phyloP scores from a whole-genome alignment of 2,888 invertebrate genomes.

The Eucera pruinosa region DNA sequence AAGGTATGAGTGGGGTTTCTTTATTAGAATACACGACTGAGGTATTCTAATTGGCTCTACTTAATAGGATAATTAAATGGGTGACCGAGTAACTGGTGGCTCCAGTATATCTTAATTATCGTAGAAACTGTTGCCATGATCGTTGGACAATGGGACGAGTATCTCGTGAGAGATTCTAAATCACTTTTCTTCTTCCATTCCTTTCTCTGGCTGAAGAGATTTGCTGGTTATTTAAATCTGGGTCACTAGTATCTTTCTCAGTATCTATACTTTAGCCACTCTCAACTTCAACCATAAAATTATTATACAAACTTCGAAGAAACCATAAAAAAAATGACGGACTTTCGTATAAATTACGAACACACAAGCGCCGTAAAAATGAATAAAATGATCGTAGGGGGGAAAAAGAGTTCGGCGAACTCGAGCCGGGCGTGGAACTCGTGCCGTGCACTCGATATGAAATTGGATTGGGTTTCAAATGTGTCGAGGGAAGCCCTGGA shows the following conservation, averaged over 20 bases:
- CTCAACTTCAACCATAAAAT: neutral
- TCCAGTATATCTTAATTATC: conserved; percentile 1
- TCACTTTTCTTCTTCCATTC: neutral
- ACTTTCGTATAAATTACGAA: neutral
- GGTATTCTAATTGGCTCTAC: conserved; percentile 6
- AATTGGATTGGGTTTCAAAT: conserved; percentile 79
- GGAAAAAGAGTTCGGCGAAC: conserved; percentile 60
- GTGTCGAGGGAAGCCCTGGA: conserved; percentile 77
- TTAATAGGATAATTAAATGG: neutral
- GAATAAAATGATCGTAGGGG: conserved; percentile 3
- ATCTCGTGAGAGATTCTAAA: conserved; percentile 4
- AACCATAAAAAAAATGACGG: neutral
- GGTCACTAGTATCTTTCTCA: neutral
- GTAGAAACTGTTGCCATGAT: neutral
- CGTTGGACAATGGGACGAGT: neutral
- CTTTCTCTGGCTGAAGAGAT: neutral
- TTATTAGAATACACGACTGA: neutral
- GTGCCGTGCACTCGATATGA: conserved; percentile 65
- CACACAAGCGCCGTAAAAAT: neutral
- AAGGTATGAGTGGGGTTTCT: neutral
- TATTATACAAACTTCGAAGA: too few species aligned
- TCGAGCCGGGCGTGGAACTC: conserved; percentile 60
- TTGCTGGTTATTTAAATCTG: neutral
- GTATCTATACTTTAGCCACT: too few species aligned
- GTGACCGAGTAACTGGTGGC: neutral